Conservation (phyloP, 1,140 invertebrate genomes). For the Drosophila parvula region DNA sequence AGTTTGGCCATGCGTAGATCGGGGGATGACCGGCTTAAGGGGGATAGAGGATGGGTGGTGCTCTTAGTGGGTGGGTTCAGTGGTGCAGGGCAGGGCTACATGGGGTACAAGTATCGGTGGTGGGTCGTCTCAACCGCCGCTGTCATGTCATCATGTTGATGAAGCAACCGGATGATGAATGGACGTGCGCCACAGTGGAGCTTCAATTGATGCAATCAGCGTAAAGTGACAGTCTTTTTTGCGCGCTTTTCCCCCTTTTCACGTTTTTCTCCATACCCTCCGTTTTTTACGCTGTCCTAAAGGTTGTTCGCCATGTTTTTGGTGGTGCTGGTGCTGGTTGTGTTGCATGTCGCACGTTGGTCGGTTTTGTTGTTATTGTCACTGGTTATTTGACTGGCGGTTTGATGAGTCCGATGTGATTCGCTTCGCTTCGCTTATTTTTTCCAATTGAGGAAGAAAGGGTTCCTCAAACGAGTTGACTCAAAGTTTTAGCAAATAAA, state of each 20-base stretch:
- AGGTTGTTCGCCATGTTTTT: conserved; percentile 22
- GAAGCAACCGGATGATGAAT: conserved; percentile 83
- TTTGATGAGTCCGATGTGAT: conserved; percentile 46
- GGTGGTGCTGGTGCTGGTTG: conserved; percentile 35
- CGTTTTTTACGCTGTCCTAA: conserved; percentile 1
- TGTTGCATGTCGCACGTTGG: conserved; percentile 49
- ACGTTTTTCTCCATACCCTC: conserved; percentile 3
- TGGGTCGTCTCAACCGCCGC: conserved; percentile 66
- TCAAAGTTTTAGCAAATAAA: conserved; percentile 11
- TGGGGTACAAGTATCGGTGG: conserved; percentile 12
- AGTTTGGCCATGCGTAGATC: conserved; percentile 66
- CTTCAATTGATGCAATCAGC: conserved; percentile 83
- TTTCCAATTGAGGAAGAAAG: neutral
- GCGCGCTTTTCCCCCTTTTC: neutral
- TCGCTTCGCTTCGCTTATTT: conserved; percentile 30
- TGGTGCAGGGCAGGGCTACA: neutral
- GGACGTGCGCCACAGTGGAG: conserved; percentile 81
- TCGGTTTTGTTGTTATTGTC: conserved; percentile 42
- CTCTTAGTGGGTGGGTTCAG: conserved; percentile 3
- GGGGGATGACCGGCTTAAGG: conserved; percentile 1
- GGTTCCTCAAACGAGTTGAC: neutral
- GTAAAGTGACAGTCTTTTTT: conserved; percentile 77
- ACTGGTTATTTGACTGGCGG: conserved; percentile 56
- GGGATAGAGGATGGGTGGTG: neutral
- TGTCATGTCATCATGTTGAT: conserved; percentile 83